Evolutionary conservation across 2,113 vertebrate species (phyloP).

Genomic region (Conger conger): DNA sequence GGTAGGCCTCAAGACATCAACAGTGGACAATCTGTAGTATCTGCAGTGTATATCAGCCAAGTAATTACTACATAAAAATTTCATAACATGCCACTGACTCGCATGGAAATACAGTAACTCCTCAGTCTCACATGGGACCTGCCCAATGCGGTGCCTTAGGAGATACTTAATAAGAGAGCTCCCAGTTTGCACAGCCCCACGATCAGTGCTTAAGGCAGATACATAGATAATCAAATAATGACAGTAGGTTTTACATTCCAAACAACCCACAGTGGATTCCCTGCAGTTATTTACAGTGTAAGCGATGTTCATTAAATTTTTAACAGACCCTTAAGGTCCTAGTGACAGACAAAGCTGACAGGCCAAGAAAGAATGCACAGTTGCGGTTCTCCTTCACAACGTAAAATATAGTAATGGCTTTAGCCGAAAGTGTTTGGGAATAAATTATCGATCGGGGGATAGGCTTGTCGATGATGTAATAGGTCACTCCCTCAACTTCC

Average conservation of each 20-base stretch:
- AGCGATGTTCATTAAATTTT: slow-evolving; percentile 69
- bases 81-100: neutral
- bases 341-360: slow-evolving; percentile 66
- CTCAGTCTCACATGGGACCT: slow-evolving; percentile 30
- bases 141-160: slow-evolving; percentile 31
- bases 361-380: slow-evolving; percentile 55
- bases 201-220: slow-evolving; percentile 54
- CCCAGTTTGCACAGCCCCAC: slow-evolving; percentile 46
- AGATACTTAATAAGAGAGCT: slow-evolving; percentile 54
- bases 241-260: slow-evolving; percentile 72
- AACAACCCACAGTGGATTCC: slow-evolving; percentile 68
- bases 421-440: slow-evolving; percentile 57
- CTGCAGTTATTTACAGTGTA: slow-evolving; percentile 74
- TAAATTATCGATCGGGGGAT: slow-evolving; percentile 68
- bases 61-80: slow-evolving; percentile 35
- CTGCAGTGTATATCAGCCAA: slow-evolving; percentile 19
- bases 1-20: neutral
- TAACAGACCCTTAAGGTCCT: slow-evolving; percentile 67
- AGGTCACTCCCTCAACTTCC: slow-evolving; percentile 60
- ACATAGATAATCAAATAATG: slow-evolving; percentile 68
- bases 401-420: slow-evolving; percentile 63
- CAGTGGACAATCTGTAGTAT: neutral
- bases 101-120: slow-evolving; percentile 28
- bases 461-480: slow-evolving; percentile 59
- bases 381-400: slow-evolving; percentile 58